phyloP scores from a whole-genome alignment of 2,797 vertebrate species.

The Helicolenus hilgendorfi region DNA sequence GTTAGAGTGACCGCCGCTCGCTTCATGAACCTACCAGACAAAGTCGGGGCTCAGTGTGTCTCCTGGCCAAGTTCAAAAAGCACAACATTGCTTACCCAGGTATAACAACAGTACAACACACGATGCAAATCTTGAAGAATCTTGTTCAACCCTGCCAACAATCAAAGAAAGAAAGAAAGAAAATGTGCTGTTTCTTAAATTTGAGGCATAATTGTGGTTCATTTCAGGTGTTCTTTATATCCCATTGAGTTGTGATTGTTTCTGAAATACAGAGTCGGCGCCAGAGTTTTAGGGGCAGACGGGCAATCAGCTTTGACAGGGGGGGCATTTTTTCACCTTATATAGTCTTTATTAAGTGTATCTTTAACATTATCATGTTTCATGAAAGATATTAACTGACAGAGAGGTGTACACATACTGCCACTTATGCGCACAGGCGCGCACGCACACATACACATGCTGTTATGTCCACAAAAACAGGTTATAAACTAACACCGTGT shows the following conservation, averaged over 20 bases:
- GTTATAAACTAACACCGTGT: too few species aligned
- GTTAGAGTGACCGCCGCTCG: slow-evolving; percentile 40
- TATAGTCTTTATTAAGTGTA: too few species aligned
- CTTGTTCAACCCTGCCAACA: not conserved
- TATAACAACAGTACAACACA: not conserved
- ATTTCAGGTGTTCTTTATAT: not conserved
- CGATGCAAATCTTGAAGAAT: not conserved
- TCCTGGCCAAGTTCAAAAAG: slow-evolving; percentile 24
- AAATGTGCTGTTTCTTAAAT: not conserved
- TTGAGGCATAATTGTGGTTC: not conserved
- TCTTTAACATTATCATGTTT: too few species aligned
- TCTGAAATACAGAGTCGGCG: not conserved
- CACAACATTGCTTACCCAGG: not conserved
- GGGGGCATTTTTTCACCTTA: too few species aligned
- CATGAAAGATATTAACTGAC: too few species aligned
- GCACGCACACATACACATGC: too few species aligned
- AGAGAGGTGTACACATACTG: too few species aligned
- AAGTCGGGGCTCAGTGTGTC: slow-evolving; percentile 24
- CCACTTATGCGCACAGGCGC: too few species aligned
- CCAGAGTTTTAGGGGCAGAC: too few species aligned
- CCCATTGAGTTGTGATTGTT: not conserved
- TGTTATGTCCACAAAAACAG: too few species aligned
- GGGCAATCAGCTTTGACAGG: too few species aligned
- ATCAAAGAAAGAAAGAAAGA: not conserved
- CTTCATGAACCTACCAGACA: slow-evolving; percentile 48